Evolutionary conservation across 2,113 vertebrate species (phyloP).

Genomic region (Oenanthe oenanthe): DNA sequence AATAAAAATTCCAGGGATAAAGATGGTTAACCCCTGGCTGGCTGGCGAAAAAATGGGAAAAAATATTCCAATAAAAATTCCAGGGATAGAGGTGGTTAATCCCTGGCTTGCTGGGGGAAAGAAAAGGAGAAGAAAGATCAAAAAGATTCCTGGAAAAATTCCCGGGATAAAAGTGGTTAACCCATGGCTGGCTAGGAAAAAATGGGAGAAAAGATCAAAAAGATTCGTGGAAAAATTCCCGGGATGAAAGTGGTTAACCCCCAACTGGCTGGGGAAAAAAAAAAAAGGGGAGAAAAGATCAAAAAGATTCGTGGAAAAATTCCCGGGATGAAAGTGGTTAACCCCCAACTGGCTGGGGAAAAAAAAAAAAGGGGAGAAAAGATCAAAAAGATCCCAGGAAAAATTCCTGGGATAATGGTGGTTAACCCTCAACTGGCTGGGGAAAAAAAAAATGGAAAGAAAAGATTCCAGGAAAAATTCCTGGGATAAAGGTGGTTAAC

Average conservation of each 20-base stretch:
- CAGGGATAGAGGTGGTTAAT: no score
- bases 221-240: neutral
- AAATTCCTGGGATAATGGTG: neutral
- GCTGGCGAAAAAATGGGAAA: neutral
- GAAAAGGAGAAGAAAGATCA: neutral
- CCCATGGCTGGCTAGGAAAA: neutral
- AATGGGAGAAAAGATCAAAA: neutral
- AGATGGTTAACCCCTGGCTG: neutral
- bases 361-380: no score
- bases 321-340: neutral
- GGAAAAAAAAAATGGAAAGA: neutral
- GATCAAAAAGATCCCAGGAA: neutral
- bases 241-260: neutral
- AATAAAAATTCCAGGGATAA: neutral
- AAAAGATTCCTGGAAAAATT: neutral
- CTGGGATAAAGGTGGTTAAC: neutral
- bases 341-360: neutral
- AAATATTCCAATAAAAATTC: neutral
- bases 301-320: neutral
- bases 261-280: accelerated
- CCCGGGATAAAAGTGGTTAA: neutral
- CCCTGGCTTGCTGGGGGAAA: accelerated
- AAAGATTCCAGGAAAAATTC: no score
- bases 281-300: no score
- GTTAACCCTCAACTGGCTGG: neutral